Evolutionary conservation across 2,888 invertebrate genomes (phyloP).

Genomic region (Mythimna albipuncta): DNA sequence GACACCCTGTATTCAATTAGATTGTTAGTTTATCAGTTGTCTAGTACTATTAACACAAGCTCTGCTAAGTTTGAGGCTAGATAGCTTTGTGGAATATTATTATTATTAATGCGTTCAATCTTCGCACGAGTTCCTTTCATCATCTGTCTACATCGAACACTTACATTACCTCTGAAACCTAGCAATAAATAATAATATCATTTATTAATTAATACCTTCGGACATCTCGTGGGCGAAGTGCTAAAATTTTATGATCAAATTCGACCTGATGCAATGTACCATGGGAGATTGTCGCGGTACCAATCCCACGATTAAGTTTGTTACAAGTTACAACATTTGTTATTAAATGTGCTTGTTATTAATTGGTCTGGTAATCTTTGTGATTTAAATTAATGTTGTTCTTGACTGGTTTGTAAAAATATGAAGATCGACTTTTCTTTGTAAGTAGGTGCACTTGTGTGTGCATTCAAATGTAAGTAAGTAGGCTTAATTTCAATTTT

Average conservation of each 20-base stretch:
- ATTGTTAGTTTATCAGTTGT: too few species aligned
- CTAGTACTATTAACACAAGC: too few species aligned
- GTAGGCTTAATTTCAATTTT: too few species aligned
- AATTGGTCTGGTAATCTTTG: constrained; percentile 37
- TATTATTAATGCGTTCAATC: neutral
- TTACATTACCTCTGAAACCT: constrained; percentile 33
- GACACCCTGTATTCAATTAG: too few species aligned
- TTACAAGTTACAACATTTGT: constrained; percentile 55
- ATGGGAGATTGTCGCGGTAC: constrained; percentile 57
- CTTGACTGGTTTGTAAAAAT: neutral
- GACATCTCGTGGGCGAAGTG: constrained; percentile 72
- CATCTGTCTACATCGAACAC: constrained; percentile 12
- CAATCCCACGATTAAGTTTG: constrained; percentile 55
- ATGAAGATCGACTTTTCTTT: neutral
- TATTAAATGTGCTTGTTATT: constrained; percentile 30
- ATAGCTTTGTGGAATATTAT: too few species aligned
- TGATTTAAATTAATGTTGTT: constrained; percentile 1
- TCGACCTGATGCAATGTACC: constrained; percentile 53
- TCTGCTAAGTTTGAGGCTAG: too few species aligned
- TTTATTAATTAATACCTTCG: constrained; percentile 57
- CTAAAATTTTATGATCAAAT: constrained; percentile 76
- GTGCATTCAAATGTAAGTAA: too few species aligned
- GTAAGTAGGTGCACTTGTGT: neutral
- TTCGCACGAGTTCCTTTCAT: constrained; percentile 18
- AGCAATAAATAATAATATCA: constrained; percentile 56